Base-by-base conservation (phyloP, 1,140 invertebrate species). In the Apis florea region DNA sequence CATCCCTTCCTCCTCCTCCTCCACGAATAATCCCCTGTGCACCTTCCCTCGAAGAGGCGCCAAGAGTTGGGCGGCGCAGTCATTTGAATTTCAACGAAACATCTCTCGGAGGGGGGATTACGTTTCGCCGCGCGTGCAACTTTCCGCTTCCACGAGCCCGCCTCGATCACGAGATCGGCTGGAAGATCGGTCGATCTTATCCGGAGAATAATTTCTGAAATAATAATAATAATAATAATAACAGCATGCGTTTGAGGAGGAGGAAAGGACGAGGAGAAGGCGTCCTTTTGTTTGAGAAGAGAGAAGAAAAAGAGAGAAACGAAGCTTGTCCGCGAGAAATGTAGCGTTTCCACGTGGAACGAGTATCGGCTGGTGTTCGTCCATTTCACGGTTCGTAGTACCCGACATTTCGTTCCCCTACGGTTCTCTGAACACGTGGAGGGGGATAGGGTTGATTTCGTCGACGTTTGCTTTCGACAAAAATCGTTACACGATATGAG, bases 131-230 rank as follows among this genome's bases (percentile, higher is more conserved):
- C 56, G 81, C 68, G 71, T 58, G 74, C 83, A 73, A 78, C 74
- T 82, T 82, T 75, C 63, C 68, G 24, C 74, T 54, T 53, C 58
- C n/a, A 17, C 21, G 61, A 26, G 26, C 67, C 21, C 31, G 11
- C 11, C 11, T 61, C 63, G 73, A 85, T 79, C 83, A 86, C 79
- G 79, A 79, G 80, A 79, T 85, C 85, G 75, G 70, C 74, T 74
- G 67, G 75, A 79, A 83, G 85, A 53, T 24, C n/a, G 26, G 63
- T 61, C 64, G 69, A 85, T 74, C 59, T 74, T 79, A 58, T 54
- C 4, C n/a, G 58, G 24, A 40, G 26, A 85, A 85, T 86, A 79
- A 86, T 86, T 85, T n/a, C 40, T 47, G 66, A 75, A 75, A 70
- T 84, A 85, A 86, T 72, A 58, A 5, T 2, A 12, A 15, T 40